A percentile compares a stretch with the other conserved stretches of the same genome.
Conservation (phyloP, 2,113 vertebrate genomes). For the Bucco capensis region DNA sequence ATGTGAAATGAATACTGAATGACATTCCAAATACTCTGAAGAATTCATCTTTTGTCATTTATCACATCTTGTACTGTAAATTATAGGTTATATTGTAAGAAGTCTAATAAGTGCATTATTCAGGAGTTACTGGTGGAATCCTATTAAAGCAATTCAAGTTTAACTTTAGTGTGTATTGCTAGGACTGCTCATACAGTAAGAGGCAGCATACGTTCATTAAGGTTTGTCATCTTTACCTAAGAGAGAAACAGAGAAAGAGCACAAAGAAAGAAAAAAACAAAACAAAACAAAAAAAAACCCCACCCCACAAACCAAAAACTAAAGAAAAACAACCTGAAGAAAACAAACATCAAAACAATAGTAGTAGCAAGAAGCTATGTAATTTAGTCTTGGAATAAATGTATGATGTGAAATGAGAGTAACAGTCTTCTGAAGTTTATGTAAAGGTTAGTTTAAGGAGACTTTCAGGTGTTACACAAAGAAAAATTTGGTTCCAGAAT, state of each 20-base stretch:
- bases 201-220: background rate
- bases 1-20: slow-evolving; percentile 52
- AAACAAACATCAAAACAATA: background rate
- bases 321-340: background rate
- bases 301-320: background rate
- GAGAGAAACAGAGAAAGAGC: background rate
- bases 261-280: accelerated
- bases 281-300: background rate
- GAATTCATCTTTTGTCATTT: slow-evolving; percentile 51
- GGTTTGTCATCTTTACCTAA: background rate
- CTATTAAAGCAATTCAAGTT: background rate
- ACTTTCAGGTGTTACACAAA: background rate
- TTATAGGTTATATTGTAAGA: slow-evolving; percentile 43
- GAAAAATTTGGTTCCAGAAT: background rate
- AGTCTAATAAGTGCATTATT: slow-evolving; percentile 47
- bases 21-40: slow-evolving; percentile 12
- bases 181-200: background rate
- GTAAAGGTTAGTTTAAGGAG: background rate
- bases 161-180: background rate
- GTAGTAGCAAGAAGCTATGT: background rate
- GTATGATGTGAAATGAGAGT: background rate
- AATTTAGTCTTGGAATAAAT: background rate
- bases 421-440: background rate
- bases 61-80: slow-evolving; percentile 22
- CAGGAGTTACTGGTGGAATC: slow-evolving; percentile 11